Evolutionary conservation across 2,797 vertebrate genomes (phyloP).

Genomic region (Triplophysa yarkandensis): DNA sequence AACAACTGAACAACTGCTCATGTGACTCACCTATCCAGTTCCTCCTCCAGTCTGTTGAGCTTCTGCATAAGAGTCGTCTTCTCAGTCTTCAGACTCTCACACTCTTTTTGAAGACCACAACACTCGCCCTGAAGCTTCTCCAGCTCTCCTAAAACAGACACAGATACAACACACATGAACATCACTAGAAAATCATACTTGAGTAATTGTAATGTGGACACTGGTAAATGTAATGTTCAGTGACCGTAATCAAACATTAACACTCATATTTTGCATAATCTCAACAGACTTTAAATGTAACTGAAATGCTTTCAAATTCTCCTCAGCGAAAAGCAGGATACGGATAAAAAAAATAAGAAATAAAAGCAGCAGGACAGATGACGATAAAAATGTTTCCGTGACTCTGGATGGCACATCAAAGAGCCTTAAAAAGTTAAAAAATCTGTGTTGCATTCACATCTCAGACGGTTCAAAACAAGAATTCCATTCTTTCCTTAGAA

Average conservation of each 20-base stretch:
- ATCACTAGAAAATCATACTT: neutral
- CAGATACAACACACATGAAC: neutral
- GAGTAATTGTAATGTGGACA: neutral
- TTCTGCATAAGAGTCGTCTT: slow-evolving; percentile 81
- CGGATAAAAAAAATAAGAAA: slow-evolving; percentile 9
- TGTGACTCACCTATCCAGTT: slow-evolving; percentile 83
- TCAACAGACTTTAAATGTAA: neutral
- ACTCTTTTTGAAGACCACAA: slow-evolving; percentile 84
- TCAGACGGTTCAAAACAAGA: too few relatives aligned
- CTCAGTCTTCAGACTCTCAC: slow-evolving; percentile 82
- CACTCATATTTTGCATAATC: neutral
- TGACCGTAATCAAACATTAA: neutral
- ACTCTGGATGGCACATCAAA: slow-evolving; percentile 18
- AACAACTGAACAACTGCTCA: neutral
- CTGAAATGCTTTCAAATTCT: neutral
- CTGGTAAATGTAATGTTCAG: neutral
- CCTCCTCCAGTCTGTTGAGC: slow-evolving; percentile 84
- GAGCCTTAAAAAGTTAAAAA: slow-evolving; percentile 2
- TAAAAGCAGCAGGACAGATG: slow-evolving; percentile 19
- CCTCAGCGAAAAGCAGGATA: slow-evolving; percentile 10
- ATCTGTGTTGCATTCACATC: too few relatives aligned
- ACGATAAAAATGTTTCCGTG: slow-evolving; percentile 6
- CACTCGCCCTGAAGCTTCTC: slow-evolving; percentile 83
- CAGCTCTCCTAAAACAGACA: slow-evolving; percentile 80
- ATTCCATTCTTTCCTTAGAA: too few relatives aligned